These are phyloP conservation scores for Drosophila helvetica DNA, from an alignment of 2,888 invertebrate genomes.

Conservation along the genomic window DNA sequence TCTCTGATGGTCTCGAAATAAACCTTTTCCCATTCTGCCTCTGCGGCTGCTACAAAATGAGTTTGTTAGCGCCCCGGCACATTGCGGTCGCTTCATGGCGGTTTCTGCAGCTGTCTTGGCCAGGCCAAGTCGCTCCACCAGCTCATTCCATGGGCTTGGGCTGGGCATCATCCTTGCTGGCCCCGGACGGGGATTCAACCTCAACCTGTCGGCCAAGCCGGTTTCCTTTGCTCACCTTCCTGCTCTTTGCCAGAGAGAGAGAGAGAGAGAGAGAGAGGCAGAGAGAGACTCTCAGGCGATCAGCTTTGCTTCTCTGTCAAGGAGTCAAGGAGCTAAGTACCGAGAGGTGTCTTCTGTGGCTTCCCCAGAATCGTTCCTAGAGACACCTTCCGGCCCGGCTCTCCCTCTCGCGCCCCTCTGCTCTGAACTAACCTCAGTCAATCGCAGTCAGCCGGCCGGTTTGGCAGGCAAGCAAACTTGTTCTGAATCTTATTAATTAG, in stretches of 20 bases:
- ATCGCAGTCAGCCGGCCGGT: conserved; percentile 36
- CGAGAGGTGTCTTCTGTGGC: conserved; percentile 14
- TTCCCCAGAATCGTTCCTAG: neutral
- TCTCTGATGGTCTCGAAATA: conserved; percentile 37
- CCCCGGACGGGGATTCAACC: conserved; percentile 2
- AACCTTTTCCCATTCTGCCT: conserved; percentile 46
- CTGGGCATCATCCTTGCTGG: conserved; percentile 50
- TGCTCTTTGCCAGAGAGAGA: neutral
- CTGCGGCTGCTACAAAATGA: conserved; percentile 42
- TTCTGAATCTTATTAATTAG: conserved; percentile 60
- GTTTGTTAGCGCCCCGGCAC: conserved; percentile 42
- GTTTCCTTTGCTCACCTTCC: conserved; percentile 18
- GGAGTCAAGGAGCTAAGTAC: conserved; percentile 21
- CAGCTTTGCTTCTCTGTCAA: conserved; percentile 14
- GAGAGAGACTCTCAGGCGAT: conserved; percentile 5
- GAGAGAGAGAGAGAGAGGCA: no score
- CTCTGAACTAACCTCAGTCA: conserved; percentile 44
- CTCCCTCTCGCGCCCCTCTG: neutral
- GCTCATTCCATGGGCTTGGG: conserved; percentile 3
- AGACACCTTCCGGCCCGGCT: neutral
- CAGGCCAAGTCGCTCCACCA: conserved; percentile 27
- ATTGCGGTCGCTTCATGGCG: conserved; percentile 17
- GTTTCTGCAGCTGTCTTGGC: conserved; percentile 46
- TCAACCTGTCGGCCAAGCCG: conserved; percentile 27
- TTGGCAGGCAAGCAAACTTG: conserved; percentile 16